Evolutionary conservation across 2,888 invertebrate species (phyloP), one percentile per base, ranked within the genome.

Genomic region (Apamea epomidion): DNA sequence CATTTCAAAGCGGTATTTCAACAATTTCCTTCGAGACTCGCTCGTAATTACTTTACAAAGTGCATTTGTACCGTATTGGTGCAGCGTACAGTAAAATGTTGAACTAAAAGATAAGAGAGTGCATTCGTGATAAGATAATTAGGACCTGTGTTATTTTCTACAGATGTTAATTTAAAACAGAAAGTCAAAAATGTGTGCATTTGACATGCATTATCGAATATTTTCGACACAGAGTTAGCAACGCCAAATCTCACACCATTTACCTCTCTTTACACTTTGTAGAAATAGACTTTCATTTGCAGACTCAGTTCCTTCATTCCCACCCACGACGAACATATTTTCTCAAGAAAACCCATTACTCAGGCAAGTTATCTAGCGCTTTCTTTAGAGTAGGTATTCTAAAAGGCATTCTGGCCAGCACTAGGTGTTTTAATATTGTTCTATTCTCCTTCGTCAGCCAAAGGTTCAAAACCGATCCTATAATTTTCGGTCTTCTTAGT

Each of bases 1-100:
- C 70, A 88, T 88, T 81, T 85, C 67, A 80, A 80, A 75, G 76
- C 68, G 74, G 80, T 78, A 83, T 83, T 83, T 78, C 67, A 76
- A 88, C 79, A 74, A 88, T 80, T 80, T 76, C 80, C 74, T 76
- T 48, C 69, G 62, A 72, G 76, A 48, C 74, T 64, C 65, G 74
- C 37, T 65, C 45, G 67, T 74, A 87, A 80, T 74, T 79, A 65
- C 72, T 74, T 68, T 32, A 65, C 71, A 68, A n/a, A 81, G 73
- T 85, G 70, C 75, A 87, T 71, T 68, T 67, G 78, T 77, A 79
- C 83, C 64, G 84, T 75, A 72, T 74, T 76, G 65, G 42, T 74
- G 21, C 29, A 29, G 42, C 32, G 67, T 65, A 72, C 68, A 42
- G 67, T 74, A 65, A 65, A 6, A 37, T 74, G 42, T 74, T 84